phyloP scores from a whole-genome alignment of 2,888 invertebrate genomes.

The Drosophila algonquin region DNA sequence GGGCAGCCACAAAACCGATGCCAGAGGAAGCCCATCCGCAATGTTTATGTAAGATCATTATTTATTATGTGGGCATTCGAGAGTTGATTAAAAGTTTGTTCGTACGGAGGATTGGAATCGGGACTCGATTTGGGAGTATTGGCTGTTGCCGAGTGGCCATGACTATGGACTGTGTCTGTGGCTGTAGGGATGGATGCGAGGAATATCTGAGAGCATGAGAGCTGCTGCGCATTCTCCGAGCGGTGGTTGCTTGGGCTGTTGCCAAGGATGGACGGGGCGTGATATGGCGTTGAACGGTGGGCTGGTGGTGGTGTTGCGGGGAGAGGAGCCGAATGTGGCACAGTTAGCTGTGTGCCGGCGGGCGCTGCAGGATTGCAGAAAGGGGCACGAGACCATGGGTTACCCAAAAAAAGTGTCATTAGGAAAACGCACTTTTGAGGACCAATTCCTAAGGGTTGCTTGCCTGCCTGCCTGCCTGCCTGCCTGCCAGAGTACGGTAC shows the following conservation, averaged over 20 bases:
- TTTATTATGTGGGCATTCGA: constrained; percentile 29
- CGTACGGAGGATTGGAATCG: constrained; percentile 16
- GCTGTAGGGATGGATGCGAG: background rate
- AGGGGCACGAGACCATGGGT: constrained; percentile 59
- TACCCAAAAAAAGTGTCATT: constrained; percentile 52
- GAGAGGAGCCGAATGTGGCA: constrained; percentile 46
- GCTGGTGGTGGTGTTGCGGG: constrained; percentile 5
- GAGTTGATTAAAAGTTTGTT: constrained; percentile 32
- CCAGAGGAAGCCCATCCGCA: constrained; percentile 7
- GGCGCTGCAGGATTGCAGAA: constrained; percentile 8
- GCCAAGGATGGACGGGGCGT: background rate
- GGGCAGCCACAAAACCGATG: constrained; percentile 41
- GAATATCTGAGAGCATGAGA: background rate
- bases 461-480: constrained; percentile 26
- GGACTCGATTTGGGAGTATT: constrained; percentile 2
- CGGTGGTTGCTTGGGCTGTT: constrained; percentile 1
- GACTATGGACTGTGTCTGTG: too few relatives aligned
- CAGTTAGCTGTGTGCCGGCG: constrained; percentile 47
- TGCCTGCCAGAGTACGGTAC: constrained; percentile 12
- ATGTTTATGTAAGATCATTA: constrained; percentile 42
- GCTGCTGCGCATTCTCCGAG: constrained; percentile 5
- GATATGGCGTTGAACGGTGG: constrained; percentile 5
- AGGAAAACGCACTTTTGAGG: background rate
- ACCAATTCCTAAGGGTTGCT: constrained; percentile 31
- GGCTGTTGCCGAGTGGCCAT: background rate